Conservation (phyloP, 1,140 invertebrate genomes). For the Brachionus asplanchnoidis region DNA sequence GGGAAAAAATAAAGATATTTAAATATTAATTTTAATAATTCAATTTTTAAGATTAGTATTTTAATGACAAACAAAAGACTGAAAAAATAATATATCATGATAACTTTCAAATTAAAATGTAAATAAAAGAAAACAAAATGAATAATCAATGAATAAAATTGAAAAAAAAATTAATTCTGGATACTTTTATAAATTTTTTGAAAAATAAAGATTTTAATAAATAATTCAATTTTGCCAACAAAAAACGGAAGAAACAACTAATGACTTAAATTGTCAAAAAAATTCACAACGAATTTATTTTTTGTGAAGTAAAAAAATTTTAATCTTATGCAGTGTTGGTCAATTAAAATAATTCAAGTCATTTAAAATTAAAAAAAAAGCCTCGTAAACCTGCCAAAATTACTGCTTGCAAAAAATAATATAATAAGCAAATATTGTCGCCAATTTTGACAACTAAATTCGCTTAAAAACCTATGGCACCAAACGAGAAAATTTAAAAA, state of each 20-base stretch:
- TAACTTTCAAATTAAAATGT: too few relatives aligned
- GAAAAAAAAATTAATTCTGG: too few relatives aligned
- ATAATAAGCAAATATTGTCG: not conserved
- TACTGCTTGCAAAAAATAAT: not conserved
- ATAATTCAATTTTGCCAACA: too few relatives aligned
- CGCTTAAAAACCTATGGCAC: not conserved
- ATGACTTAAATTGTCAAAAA: not conserved
- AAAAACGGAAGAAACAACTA: not conserved
- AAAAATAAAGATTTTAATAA: not conserved
- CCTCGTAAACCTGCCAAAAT: not conserved
- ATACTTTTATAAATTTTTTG: not conserved
- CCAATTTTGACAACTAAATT: not conserved
- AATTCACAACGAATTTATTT: not conserved
- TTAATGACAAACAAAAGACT: too few relatives aligned
- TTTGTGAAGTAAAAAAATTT: not conserved
- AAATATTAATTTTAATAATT: not conserved
- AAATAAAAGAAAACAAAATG: too few relatives aligned
- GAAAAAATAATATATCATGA: too few relatives aligned
- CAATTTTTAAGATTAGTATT: too few relatives aligned
- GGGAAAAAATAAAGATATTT: not conserved
- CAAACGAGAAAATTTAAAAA: not conserved
- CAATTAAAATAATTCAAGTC: not conserved
- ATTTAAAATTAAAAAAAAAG: not conserved
- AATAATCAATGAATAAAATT: too few relatives aligned
- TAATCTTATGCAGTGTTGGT: not conserved